Evolutionary conservation across 2,888 invertebrate species (phyloP).

Genomic region (Metacarcinus magister): DNA sequence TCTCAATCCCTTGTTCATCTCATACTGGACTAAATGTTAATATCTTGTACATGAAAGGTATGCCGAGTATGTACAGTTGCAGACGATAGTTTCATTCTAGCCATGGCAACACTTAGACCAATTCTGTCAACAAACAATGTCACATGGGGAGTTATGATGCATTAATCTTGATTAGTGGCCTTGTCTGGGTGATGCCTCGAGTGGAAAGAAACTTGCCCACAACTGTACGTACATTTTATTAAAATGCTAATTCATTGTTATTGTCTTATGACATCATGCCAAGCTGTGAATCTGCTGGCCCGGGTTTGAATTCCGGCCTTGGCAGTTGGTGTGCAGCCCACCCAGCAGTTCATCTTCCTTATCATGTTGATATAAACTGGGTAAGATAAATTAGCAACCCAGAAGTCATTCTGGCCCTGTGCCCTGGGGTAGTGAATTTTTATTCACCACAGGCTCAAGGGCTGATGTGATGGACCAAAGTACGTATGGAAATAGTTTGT

Average conservation of each 20-base stretch:
- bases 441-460: background rate
- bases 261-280: background rate
- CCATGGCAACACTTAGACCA: conserved; percentile 1
- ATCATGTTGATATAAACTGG: conserved; percentile 2
- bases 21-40: conserved; percentile 2
- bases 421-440: background rate
- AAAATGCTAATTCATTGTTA: too few species aligned
- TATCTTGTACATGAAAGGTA: conserved; percentile 2
- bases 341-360: background rate
- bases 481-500: too few species aligned
- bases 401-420: background rate
- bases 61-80: too few species aligned
- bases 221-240: background rate
- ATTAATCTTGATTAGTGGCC: background rate
- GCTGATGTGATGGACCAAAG: background rate
- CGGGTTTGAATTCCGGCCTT: too few species aligned
- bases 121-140: background rate
- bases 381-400: background rate
- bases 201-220: background rate
- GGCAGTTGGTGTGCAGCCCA: conserved; percentile 7
- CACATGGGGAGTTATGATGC: background rate
- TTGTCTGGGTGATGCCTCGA: conserved; percentile 26
- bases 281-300: background rate
- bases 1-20: background rate
- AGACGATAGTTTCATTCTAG: background rate